A percentile compares a stretch with the other conserved stretches of the same genome.
Conservation (phyloP, 2,888 invertebrate species). For the Drosophila kuntzei region DNA sequence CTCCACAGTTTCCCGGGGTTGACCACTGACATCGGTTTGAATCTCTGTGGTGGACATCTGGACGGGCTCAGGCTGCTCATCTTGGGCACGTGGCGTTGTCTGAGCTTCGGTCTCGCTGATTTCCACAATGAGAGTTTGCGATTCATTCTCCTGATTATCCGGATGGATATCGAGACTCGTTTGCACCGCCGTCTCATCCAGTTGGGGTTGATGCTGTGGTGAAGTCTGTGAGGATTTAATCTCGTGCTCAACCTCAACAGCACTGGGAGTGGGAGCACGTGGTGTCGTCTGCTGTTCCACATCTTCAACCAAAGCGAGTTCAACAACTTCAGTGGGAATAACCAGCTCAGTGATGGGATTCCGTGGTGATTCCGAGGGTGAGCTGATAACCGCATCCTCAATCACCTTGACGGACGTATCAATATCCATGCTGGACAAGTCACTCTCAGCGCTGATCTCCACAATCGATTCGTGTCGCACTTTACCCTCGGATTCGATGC, state of each 20-base stretch:
- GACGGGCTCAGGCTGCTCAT: conserved; percentile 55
- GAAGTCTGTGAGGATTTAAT: conserved; percentile 86
- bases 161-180: conserved; percentile 76
- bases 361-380: conserved; percentile 87
- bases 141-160: conserved; percentile 81
- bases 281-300: conserved; percentile 88
- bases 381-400: conserved; percentile 88
- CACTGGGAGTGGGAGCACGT: conserved; percentile 52
- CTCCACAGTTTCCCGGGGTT: conserved; percentile 73
- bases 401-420: conserved; percentile 88
- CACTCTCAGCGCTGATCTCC: conserved; percentile 85
- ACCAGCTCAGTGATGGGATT: conserved; percentile 87
- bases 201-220: conserved; percentile 73
- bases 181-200: conserved; percentile 81
- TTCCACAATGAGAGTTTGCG: conserved; percentile 82
- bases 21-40: conserved; percentile 66
- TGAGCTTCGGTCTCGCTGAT: conserved; percentile 84
- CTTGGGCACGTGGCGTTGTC: conserved; percentile 73
- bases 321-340: conserved; percentile 84
- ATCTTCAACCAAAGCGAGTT: conserved; percentile 84
- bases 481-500: conserved; percentile 75
- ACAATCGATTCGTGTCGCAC: conserved; percentile 81
- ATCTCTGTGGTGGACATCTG: conserved; percentile 59
- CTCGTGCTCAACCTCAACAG: conserved; percentile 71
- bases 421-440: conserved; percentile 86